These are phyloP conservation scores for Campopleginae sp. DNA, from an alignment of 2,888 invertebrate genomes.

Conservation along the genomic window DNA sequence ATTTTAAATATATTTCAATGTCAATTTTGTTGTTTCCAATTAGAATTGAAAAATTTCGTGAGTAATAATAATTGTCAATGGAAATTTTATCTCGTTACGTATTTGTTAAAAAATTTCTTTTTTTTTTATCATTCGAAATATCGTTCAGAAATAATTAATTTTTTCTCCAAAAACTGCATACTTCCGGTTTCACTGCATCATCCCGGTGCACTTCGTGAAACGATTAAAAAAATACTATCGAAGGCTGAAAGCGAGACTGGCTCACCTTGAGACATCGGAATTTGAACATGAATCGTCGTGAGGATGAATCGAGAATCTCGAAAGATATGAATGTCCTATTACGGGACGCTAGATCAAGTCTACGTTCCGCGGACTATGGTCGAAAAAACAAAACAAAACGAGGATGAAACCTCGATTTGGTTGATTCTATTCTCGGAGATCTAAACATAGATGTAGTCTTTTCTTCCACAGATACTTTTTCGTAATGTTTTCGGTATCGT, in stretches of 20 bases:
- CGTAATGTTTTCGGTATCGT: neutral
- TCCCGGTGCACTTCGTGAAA: neutral
- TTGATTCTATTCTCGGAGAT: neutral
- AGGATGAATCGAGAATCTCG: constrained; percentile 32
- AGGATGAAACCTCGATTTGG: neutral
- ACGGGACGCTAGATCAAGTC: constrained; percentile 1
- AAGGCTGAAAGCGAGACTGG: constrained; percentile 29
- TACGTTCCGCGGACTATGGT: constrained; percentile 6
- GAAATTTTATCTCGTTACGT: neutral
- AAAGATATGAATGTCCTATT: constrained; percentile 46
- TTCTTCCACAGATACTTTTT: neutral
- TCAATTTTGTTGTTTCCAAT: neutral
- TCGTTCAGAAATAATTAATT: neutral
- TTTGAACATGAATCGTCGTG: constrained; percentile 25
- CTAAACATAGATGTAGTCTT: neutral
- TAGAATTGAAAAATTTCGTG: neutral
- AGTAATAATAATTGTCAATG: neutral
- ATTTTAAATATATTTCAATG: neutral
- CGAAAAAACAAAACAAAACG: constrained; percentile 1
- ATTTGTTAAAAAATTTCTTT: too few species aligned
- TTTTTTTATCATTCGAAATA: neutral
- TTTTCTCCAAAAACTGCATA: neutral
- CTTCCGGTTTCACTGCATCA: neutral
- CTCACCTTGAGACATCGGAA: constrained; percentile 6
- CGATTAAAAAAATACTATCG: neutral